A percentile compares a stretch with the other conserved stretches of the same genome.
These are phyloP conservation scores for Myiagra hebetior DNA, from an alignment of 2,113 vertebrate species.

Conservation along the genomic window DNA sequence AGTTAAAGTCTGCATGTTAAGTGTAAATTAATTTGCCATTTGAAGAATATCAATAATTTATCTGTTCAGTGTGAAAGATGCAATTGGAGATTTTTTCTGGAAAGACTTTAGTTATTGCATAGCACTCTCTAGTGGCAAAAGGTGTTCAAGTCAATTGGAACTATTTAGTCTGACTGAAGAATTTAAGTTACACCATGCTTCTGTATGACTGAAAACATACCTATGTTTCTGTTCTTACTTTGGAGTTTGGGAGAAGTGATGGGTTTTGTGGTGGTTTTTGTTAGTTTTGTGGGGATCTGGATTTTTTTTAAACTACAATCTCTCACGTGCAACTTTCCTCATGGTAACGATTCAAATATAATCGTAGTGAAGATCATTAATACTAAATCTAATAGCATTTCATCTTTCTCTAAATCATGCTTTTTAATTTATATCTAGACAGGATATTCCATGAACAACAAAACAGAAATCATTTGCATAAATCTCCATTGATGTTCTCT, in stretches of 20 bases:
- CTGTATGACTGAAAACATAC: neutral
- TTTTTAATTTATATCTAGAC: neutral
- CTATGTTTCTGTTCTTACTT: neutral
- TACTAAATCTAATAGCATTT: neutral
- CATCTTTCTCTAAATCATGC: neutral
- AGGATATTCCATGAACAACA: neutral
- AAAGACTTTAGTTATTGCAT: conserved; percentile 7
- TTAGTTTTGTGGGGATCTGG: neutral
- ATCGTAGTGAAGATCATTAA: neutral
- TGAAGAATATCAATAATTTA: conserved; percentile 67
- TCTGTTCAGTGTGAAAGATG: conserved; percentile 33
- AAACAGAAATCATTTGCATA: neutral
- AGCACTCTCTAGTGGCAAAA: conserved; percentile 67
- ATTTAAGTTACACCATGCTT: neutral
- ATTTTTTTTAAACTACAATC: neutral
- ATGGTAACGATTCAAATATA: neutral
- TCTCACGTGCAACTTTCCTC: neutral
- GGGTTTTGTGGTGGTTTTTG: neutral
- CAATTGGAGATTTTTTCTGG: neutral
- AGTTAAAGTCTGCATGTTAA: conserved; percentile 64
- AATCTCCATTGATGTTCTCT: neutral
- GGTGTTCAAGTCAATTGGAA: neutral
- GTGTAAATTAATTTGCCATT: conserved; percentile 59
- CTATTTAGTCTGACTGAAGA: neutral
- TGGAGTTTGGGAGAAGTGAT: neutral